Evolutionary conservation across 2,113 vertebrate species (phyloP).

Genomic region (Planiliza haematocheilus): DNA sequence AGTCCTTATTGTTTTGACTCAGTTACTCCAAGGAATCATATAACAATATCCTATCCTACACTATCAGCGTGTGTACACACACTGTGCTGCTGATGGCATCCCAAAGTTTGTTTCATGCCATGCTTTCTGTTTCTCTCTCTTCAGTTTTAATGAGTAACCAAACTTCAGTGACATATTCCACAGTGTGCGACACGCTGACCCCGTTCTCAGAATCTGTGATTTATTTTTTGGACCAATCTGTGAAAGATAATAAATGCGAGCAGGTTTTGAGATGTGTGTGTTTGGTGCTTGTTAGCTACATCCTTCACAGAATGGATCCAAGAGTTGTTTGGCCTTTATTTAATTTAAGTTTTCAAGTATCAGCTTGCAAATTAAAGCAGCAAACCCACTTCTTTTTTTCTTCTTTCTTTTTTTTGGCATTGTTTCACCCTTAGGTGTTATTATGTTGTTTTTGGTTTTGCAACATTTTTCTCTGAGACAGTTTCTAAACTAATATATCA

Average conservation of each 20-base stretch:
- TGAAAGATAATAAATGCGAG: background rate
- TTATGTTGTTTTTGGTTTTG: no score
- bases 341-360: no score
- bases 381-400: background rate
- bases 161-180: no score
- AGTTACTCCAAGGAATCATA: no score
- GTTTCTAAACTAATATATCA: no score
- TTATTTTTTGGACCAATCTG: background rate
- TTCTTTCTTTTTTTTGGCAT: no score
- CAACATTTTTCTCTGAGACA: background rate
- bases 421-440: background rate
- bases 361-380: background rate
- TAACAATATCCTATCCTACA: no score
- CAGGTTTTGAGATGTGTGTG: background rate
- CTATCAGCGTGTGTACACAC: no score
- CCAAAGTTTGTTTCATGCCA: no score
- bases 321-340: background rate
- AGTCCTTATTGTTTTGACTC: no score
- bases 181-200: background rate
- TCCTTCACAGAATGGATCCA: background rate
- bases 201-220: background rate
- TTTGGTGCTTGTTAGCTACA: slow-evolving; percentile 2
- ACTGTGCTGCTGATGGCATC: no score
- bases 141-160: slow-evolving; percentile 10
- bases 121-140: background rate